Percentiles rank a stretch among this genome's conserved stretches.
Conservation (phyloP, 2,888 invertebrate genomes). For the Volucella zonaria region DNA sequence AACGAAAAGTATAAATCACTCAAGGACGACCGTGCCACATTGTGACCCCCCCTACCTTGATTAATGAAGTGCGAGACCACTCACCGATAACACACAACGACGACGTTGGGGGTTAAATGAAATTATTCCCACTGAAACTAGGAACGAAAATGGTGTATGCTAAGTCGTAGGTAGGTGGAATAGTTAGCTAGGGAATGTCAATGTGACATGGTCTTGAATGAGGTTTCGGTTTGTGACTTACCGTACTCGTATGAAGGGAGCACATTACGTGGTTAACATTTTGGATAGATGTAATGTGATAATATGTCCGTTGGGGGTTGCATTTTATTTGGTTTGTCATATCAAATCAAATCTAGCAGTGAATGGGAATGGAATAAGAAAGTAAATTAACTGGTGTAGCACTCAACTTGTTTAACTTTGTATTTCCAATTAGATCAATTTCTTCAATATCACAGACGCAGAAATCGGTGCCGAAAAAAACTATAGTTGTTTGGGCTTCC, state of each 20-base stretch:
- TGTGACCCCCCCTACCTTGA: conserved; percentile 25
- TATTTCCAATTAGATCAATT: too few species aligned
- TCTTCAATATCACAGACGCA: too few species aligned
- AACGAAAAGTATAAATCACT: conserved; percentile 54
- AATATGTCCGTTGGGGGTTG: conserved; percentile 4
- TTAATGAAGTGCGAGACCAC: conserved; percentile 60
- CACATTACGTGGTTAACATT: conserved; percentile 39
- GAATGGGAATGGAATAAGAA: too few species aligned
- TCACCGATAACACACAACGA: conserved; percentile 30
- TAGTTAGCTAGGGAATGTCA: conserved; percentile 23
- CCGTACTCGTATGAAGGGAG: neutral
- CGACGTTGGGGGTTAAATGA: conserved; percentile 50
- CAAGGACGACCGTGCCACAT: conserved; percentile 37
- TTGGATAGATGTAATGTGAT: conserved; percentile 18
- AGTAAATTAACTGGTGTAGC: too few species aligned
- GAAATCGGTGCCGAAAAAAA: too few species aligned
- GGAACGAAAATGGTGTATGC: neutral
- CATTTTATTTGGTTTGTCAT: neutral
- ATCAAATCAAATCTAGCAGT: neutral
- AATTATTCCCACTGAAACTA: conserved; percentile 39
- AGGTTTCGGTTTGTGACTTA: conserved; percentile 5
- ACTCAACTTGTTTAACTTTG: too few species aligned
- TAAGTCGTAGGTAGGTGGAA: neutral
- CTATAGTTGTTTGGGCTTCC: too few species aligned
- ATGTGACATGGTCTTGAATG: neutral